Evolutionary conservation across 1,140 invertebrate species (phyloP), one percentile per base, ranked within the genome.

Genomic region (Globodera ellingtonae): DNA sequence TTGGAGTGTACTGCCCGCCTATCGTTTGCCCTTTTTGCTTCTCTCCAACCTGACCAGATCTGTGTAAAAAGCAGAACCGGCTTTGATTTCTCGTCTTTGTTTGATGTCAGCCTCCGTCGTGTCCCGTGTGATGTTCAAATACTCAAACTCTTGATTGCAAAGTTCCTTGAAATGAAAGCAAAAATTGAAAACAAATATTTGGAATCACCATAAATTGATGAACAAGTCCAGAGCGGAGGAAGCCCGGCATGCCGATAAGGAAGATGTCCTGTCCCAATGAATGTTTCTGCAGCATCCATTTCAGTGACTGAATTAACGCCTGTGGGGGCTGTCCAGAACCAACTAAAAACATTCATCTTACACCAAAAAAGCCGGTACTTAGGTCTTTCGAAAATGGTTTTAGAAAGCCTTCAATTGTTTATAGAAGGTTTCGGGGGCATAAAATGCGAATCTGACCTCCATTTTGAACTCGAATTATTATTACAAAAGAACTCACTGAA

Each of bases 91-190:
- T 86, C 96, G 91, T 75, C 96, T 91, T 90, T 98, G 96, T 89
- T 98, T 98, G 13, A 98, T 91, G 91, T 98, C 97, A 35, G 94
- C 94, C 90, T 98, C 97, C 0, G 96, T 98, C 5, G 96, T 98
- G 89, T 98, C 97, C 82, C 96, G 90, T 48, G 95, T 97, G 47
- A 98, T 91, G 4, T 95, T 93, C 44, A 98, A 93, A 90, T 96
- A 98, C 89, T 98, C 96, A 52, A 95, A 91, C 91, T 98, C 96
- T 75, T 94, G 91, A 78, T 94, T 92, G 0, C 94, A 95, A 46
- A 98, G 87, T 90, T 98, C 94, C 79, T 79, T 50, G 8, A 79
- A 21, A n/a, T 81, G 82, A 35, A 35, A 35, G 35, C 35, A 35
- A 2, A 75, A 7, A 50, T 66, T 72, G 35, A 15, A 73, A 44